These are phyloP conservation scores for Rhegmatorhina hoffmannsi DNA, from an alignment of 2,113 vertebrate species.

Conservation along the genomic window DNA sequence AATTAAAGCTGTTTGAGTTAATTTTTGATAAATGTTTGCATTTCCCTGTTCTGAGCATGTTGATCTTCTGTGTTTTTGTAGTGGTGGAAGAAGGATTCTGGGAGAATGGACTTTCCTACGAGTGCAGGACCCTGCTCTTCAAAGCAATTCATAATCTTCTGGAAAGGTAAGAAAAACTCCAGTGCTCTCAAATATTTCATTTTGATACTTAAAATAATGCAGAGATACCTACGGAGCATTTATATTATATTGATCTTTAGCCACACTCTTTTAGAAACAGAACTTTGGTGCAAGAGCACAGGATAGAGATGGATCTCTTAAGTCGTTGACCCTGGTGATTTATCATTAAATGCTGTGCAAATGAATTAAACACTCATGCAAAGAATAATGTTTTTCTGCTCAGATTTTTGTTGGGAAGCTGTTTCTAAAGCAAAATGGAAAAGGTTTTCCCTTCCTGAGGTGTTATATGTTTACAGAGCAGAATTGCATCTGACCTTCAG, in stretches of 20 bases:
- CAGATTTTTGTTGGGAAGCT: not conserved
- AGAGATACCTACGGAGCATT: not conserved
- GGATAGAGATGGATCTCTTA: not conserved
- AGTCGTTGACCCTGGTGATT: not conserved
- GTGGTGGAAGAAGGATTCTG: slow-evolving; percentile 96
- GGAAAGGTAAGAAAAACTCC: slow-evolving; percentile 87
- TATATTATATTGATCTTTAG: not conserved
- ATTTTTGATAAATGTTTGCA: not conserved
- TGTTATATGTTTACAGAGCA: not conserved
- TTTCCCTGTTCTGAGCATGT: not conserved
- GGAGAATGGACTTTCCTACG: slow-evolving; percentile 98
- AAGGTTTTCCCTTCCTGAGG: not conserved
- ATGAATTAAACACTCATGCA: not conserved
- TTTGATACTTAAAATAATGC: not conserved
- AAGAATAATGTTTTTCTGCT: not conserved
- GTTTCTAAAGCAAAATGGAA: not conserved
- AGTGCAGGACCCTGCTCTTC: slow-evolving; percentile 97
- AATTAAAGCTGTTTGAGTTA: not conserved
- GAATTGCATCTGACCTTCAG: not conserved
- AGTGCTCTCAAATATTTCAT: not conserved
- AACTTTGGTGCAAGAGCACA: not conserved
- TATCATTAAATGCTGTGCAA: not conserved
- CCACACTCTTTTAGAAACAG: not conserved
- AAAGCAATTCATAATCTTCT: slow-evolving; percentile 98
- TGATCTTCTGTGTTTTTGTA: slow-evolving; percentile 68